These are phyloP conservation scores for Eulithis prunata DNA, from an alignment of 2,888 invertebrate species.

Conservation along the genomic window DNA sequence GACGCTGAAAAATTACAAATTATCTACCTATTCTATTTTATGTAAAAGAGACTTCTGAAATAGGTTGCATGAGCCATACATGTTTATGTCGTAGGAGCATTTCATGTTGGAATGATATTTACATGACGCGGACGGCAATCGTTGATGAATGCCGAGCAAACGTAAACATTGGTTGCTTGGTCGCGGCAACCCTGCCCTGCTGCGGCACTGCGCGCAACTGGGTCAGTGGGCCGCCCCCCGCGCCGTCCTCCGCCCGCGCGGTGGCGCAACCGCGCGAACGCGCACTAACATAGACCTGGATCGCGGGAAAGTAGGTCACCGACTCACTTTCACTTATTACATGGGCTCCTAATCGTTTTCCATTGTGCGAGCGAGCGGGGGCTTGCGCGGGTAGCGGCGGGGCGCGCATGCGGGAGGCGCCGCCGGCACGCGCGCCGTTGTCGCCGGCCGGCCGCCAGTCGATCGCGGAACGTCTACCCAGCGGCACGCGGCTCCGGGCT, in stretches of 20 bases:
- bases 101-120: constrained; percentile 35
- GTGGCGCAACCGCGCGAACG: constrained; percentile 83
- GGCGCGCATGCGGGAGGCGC: constrained; percentile 83
- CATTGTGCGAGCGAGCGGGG: constrained; percentile 86
- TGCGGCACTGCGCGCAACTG: constrained; percentile 88
- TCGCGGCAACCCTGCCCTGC: constrained; percentile 84
- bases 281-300: constrained; percentile 96
- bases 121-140: constrained; percentile 44
- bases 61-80: neutral
- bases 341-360: constrained; percentile 90
- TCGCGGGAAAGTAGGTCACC: constrained; percentile 96
- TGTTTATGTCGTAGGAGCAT: constrained; percentile 9
- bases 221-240: constrained; percentile 92
- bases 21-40: too few species aligned
- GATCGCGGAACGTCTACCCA: constrained; percentile 75
- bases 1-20: too few species aligned
- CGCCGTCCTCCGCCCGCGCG: constrained; percentile 80
- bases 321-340: constrained; percentile 95
- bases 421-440: constrained; percentile 80
- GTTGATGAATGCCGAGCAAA: constrained; percentile 68
- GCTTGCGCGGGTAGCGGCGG: constrained; percentile 78
- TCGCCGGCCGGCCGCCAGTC: constrained; percentile 82
- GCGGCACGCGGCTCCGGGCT: constrained; percentile 71
- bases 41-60: neutral
- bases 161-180: constrained; percentile 76